Percentiles rank a stretch among this genome's conserved stretches.
These are phyloP conservation scores for Apamea epomidion DNA, from an alignment of 2,888 invertebrate genomes.

Conservation along the genomic window DNA sequence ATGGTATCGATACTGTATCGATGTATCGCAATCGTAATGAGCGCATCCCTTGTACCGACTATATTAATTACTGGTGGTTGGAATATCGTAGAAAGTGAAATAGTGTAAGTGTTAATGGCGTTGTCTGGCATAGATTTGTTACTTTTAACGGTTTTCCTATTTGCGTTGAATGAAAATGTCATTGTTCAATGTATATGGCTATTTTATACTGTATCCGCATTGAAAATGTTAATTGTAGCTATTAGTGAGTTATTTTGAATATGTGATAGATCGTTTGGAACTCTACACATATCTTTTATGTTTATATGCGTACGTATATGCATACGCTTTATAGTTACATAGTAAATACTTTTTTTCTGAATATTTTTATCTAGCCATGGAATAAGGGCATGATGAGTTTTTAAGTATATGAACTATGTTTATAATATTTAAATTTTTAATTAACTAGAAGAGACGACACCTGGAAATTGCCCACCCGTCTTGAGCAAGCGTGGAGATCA, in stretches of 20 bases:
- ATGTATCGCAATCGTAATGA: conserved; percentile 69
- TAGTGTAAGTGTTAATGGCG: conserved; percentile 28
- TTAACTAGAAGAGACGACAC: background rate
- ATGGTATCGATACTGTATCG: conserved; percentile 79
- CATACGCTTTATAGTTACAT: background rate
- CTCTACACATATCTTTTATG: background rate
- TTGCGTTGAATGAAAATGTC: conserved; percentile 3
- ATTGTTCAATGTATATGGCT: conserved; percentile 7
- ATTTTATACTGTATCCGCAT: conserved; percentile 1
- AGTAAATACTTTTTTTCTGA: background rate
- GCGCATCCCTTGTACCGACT: conserved; percentile 64
- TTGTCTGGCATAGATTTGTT: conserved; percentile 53
- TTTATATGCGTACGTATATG: too few relatives aligned
- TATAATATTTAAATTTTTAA: background rate
- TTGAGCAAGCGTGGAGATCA: background rate
- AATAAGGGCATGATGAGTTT: too few relatives aligned
- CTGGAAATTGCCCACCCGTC: background rate
- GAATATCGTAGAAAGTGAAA: conserved; percentile 48
- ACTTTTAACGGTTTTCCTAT: conserved; percentile 48
- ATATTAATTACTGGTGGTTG: conserved; percentile 44
- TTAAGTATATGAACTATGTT: too few relatives aligned
- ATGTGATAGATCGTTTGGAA: background rate
- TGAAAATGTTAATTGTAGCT: background rate
- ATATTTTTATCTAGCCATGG: background rate
- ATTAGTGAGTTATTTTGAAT: background rate